Conservation (phyloP, 2,888 invertebrate genomes). For the Acanthococcus lagerstroemiae region DNA sequence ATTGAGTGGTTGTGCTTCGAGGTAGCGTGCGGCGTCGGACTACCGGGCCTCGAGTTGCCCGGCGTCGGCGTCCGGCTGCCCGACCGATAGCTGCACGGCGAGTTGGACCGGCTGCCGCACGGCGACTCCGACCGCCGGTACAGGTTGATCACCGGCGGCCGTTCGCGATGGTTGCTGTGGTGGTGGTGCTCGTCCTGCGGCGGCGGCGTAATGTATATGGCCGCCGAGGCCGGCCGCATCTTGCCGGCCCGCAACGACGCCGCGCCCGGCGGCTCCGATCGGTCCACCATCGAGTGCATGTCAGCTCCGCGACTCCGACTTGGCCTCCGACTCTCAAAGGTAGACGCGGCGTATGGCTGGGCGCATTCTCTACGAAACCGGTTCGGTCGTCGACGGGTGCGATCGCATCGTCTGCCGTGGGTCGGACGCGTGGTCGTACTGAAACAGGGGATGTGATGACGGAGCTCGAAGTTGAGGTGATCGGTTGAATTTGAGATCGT, state of each 20-base stretch:
- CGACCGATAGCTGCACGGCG: constrained; percentile 20
- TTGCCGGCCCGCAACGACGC: not conserved
- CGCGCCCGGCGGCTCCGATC: constrained; percentile 7
- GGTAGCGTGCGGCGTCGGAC: constrained; percentile 16
- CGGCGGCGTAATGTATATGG: constrained; percentile 28
- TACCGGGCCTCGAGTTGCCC: constrained; percentile 33
- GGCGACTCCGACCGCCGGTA: constrained; percentile 32
- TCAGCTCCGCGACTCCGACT: no score
- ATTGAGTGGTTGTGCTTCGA: constrained; percentile 28
- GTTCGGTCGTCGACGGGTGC: no score
- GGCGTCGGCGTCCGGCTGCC: constrained; percentile 32
- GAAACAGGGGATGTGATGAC: no score
- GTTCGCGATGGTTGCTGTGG: not conserved
- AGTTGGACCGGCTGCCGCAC: constrained; percentile 11
- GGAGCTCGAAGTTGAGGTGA: no score
- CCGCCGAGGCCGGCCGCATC: constrained; percentile 14
- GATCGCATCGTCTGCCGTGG: no score
- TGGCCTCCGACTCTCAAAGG: no score
- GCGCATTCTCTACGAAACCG: no score
- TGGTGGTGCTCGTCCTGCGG: not conserved
- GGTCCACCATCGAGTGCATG: constrained; percentile 18
- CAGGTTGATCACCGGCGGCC: constrained; percentile 24
- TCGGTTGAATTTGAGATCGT: no score
- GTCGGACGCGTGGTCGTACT: no score
- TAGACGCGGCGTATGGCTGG: no score